phyloP scores from a whole-genome alignment of 2,797 vertebrate genomes.

The Threskiornis aethiopicus region DNA sequence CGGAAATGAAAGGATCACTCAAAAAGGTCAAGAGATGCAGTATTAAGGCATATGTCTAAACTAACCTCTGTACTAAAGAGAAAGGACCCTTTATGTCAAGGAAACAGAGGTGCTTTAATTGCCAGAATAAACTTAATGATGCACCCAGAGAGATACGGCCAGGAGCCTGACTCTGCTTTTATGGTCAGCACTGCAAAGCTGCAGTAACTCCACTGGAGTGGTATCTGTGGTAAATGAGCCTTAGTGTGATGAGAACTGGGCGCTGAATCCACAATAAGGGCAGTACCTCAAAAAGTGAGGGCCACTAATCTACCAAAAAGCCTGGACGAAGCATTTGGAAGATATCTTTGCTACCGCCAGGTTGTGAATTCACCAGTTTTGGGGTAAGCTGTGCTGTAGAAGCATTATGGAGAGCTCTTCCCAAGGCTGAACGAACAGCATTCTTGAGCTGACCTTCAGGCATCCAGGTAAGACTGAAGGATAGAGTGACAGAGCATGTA shows the following conservation, averaged over 20 bases:
- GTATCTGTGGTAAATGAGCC: background rate
- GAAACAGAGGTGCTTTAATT: slow-evolving; percentile 46
- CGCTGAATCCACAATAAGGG: background rate
- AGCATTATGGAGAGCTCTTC: background rate
- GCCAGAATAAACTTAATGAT: background rate
- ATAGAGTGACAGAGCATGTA: background rate
- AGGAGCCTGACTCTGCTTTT: background rate
- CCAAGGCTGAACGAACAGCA: background rate
- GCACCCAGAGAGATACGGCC: background rate
- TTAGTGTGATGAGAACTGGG: background rate
- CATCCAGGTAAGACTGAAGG: background rate
- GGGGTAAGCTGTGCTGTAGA: background rate
- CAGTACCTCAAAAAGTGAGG: background rate
- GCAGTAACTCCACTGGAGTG: background rate
- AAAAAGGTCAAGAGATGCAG: background rate
- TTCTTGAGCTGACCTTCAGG: background rate
- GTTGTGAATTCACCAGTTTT: background rate
- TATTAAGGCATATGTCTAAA: background rate
- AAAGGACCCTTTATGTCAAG: background rate
- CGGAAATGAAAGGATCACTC: background rate
- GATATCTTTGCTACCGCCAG: background rate
- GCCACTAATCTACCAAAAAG: background rate
- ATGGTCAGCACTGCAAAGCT: background rate
- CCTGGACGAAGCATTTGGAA: background rate
- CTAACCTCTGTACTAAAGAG: background rate